Conservation (phyloP, 2,113 vertebrate genomes). For the Megaptera novaeangliae region DNA sequence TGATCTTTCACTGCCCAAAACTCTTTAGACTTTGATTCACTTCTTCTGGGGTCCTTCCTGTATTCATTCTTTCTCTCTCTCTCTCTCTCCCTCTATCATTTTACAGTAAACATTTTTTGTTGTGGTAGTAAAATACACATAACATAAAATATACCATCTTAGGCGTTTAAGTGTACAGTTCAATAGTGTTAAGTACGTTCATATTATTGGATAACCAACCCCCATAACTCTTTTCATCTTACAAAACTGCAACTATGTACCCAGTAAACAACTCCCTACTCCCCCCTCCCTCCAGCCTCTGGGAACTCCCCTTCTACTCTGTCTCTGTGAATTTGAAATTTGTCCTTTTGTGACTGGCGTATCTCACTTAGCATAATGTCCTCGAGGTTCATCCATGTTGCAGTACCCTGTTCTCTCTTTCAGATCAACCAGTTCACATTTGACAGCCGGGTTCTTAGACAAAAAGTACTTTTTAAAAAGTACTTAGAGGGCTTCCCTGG, state of each 20-base stretch:
- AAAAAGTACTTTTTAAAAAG: not conserved
- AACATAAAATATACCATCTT: not conserved
- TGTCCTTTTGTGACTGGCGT: not conserved
- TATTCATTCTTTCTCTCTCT: too few species aligned
- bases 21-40: not conserved
- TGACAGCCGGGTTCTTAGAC: not conserved
- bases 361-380: not conserved
- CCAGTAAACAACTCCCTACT: rapidly evolving
- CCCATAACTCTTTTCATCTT: not conserved
- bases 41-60: not conserved
- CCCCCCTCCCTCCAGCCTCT: not conserved
- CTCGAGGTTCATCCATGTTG: rapidly evolving
- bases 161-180: rapidly evolving
- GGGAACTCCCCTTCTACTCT: rapidly evolving
- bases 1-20: not conserved
- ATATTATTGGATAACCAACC: not conserved
- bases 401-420: not conserved
- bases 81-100: not conserved
- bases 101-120: not conserved
- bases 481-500: not conserved
- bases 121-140: not conserved
- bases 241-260: not conserved
- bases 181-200: not conserved
- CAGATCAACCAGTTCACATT: not conserved
- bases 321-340: not conserved